Conservation (phyloP, 2,113 vertebrate species). For the Trachemys scripta region DNA sequence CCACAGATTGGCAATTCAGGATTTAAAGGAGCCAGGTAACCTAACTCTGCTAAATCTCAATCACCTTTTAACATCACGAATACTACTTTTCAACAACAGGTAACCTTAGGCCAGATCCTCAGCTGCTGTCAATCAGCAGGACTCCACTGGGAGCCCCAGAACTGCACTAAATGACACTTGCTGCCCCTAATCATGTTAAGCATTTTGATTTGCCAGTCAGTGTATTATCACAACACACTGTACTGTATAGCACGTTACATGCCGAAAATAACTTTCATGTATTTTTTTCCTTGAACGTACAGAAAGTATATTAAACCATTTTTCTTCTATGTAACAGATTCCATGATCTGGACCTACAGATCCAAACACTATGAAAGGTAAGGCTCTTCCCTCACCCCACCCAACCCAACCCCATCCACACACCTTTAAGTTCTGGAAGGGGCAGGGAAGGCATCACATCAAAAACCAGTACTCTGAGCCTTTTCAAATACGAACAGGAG, state of each 20-base stretch:
- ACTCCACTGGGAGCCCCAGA: rapidly evolving
- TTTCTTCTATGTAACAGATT: neutral
- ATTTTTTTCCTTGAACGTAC: neutral
- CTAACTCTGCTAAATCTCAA: rapidly evolving
- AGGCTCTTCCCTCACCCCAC: neutral
- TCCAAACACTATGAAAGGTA: neutral
- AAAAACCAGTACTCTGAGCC: neutral
- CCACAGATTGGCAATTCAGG: neutral
- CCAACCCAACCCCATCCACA: too few relatives aligned
- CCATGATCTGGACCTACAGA: neutral
- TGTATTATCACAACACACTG: rapidly evolving
- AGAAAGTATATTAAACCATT: rapidly evolving
- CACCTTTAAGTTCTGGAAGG: neutral
- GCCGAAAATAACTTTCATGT: neutral
- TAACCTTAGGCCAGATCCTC: rapidly evolving
- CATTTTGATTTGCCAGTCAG: rapidly evolving
- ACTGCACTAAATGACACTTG: rapidly evolving
- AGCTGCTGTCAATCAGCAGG: rapidly evolving
- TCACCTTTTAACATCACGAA: neutral
- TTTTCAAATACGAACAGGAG: neutral
- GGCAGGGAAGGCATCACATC: neutral
- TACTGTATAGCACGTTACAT: rapidly evolving
- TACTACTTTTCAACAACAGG: rapidly evolving
- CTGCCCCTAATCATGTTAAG: rapidly evolving
- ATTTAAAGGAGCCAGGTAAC: neutral